These are phyloP conservation scores for Cyclura pinguis DNA, from an alignment of 2,797 vertebrate species.

Conservation along the genomic window DNA sequence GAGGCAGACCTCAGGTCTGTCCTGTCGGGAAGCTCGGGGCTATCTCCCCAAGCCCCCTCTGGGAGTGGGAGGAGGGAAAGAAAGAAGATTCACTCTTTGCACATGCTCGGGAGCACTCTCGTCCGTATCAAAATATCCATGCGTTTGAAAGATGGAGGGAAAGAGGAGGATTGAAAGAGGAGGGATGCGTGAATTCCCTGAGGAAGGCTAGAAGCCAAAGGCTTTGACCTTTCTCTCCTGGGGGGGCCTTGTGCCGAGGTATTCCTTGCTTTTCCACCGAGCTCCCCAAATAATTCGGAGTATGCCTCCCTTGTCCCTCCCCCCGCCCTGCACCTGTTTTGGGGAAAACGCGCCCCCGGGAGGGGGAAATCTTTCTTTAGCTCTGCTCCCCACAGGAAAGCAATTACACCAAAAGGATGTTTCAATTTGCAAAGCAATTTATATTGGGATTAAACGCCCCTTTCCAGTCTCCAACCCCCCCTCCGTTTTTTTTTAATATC, in stretches of 20 bases:
- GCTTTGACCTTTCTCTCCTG: too few relatives aligned
- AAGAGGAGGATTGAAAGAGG: too few relatives aligned
- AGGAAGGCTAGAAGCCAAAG: neutral
- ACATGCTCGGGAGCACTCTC: neutral
- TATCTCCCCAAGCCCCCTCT: neutral
- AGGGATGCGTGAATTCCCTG: too few relatives aligned
- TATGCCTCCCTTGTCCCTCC: neutral
- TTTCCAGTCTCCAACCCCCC: neutral
- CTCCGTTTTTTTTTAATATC: neutral
- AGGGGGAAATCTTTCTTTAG: neutral
- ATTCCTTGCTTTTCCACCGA: neutral
- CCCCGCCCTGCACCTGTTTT: neutral
- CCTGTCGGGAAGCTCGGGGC: neutral
- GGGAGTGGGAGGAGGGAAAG: too few relatives aligned
- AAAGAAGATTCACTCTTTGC: neutral
- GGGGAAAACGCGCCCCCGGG: neutral
- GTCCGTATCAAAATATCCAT: rapidly evolving
- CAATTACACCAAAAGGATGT: neutral
- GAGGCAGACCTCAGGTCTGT: neutral
- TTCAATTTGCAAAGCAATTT: neutral
- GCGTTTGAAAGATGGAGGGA: neutral
- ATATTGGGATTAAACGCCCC: neutral
- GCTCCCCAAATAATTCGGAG: neutral
- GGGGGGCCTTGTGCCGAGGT: neutral
- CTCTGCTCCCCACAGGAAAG: too few relatives aligned